phyloP scores from a whole-genome alignment of 2,113 vertebrate species.

The rat (Rattus norvegicus) region GRCr8 NC_086022.1:178045001-178045500 shows the following conservation, averaged over 20 bases:
- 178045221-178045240: constrained; percentile 9
- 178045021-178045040: background rate
- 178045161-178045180: background rate
- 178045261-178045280: background rate
- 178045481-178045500: background rate
- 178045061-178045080: background rate
- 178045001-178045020: background rate
- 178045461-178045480: background rate
- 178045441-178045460: background rate
- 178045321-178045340: background rate
- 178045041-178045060: background rate
- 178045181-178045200: background rate
- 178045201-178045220: background rate
- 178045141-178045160: background rate
- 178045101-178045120: background rate
- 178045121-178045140: background rate
- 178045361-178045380: background rate
- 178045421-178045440: background rate
- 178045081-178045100: background rate
- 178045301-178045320: background rate
- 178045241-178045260: background rate
- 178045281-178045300: constrained; percentile 30
- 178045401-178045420: background rate
- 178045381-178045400: background rate
- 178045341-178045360: background rate